Percentiles rank a stretch among this genome's conserved stretches.
These are phyloP conservation scores for Monochamus alternatus DNA, from an alignment of 2,888 invertebrate genomes.

Conservation along the genomic window DNA sequence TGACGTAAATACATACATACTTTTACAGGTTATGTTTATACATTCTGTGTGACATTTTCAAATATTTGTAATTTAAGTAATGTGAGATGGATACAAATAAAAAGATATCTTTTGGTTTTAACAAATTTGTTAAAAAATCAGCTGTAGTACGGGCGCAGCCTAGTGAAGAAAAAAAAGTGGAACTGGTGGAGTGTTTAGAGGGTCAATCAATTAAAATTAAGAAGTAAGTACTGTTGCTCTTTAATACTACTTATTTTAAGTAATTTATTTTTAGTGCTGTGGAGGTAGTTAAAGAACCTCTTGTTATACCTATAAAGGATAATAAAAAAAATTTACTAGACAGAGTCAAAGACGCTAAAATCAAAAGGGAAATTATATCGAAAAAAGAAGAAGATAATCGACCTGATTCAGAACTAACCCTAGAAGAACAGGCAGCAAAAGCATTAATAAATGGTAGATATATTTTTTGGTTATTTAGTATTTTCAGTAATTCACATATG, in stretches of 20 bases:
- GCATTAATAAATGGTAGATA: slow-evolving; percentile 78
- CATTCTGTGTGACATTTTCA: background rate
- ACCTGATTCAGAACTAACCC: slow-evolving; percentile 68
- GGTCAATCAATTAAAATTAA: slow-evolving; percentile 84
- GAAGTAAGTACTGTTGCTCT: slow-evolving; percentile 73
- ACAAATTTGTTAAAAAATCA: slow-evolving; percentile 77
- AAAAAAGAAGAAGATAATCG: slow-evolving; percentile 59
- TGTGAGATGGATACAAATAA: slow-evolving; percentile 73
- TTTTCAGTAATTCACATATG: no score
- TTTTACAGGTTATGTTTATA: background rate
- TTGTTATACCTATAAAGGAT: slow-evolving; percentile 80
- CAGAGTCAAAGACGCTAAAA: slow-evolving; percentile 73
- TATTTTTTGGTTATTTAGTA: slow-evolving; percentile 28
- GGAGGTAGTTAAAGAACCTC: slow-evolving; percentile 71
- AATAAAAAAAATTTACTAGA: slow-evolving; percentile 70
- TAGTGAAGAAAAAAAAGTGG: slow-evolving; percentile 74
- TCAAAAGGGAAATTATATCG: slow-evolving; percentile 56
- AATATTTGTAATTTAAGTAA: background rate
- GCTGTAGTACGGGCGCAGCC: slow-evolving; percentile 66
- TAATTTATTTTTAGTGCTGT: slow-evolving; percentile 70
- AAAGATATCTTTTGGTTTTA: slow-evolving; percentile 88
- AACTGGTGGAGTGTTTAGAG: slow-evolving; percentile 85
- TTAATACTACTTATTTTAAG: slow-evolving; percentile 27
- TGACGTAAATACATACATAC: no score
- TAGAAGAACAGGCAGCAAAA: slow-evolving; percentile 83